Percentiles rank a stretch among this genome's conserved stretches.
Conservation (phyloP, 92 coral and sea anemone genomes). For the Heliopora coerulea region DNA sequence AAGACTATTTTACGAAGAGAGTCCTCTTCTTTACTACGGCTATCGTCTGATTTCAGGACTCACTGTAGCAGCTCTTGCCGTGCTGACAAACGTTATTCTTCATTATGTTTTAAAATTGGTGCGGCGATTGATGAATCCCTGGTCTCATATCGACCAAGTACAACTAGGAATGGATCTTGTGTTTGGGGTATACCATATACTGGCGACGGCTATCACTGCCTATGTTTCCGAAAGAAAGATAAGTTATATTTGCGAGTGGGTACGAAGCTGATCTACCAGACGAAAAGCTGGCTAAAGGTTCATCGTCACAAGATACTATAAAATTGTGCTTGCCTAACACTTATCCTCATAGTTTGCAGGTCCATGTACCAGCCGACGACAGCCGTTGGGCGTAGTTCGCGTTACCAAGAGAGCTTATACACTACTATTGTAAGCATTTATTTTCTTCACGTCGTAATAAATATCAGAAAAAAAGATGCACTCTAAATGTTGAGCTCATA, state of each 20-base stretch:
- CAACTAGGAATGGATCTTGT: slow-evolving; percentile 40
- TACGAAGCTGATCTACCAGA: slow-evolving; percentile 10
- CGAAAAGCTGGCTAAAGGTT: no score
- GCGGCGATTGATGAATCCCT: slow-evolving; percentile 17
- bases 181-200: slow-evolving; percentile 20
- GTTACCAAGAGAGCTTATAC: no score
- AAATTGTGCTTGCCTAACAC: no score
- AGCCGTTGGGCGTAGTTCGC: no score
- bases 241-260: slow-evolving; percentile 20
- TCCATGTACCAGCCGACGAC: no score
- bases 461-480: no score
- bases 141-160: slow-evolving; percentile 36
- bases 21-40: slow-evolving; percentile 24
- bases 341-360: no score
- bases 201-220: slow-evolving; percentile 27
- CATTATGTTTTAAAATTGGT: slow-evolving; percentile 26
- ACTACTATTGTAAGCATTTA: no score
- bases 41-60: slow-evolving; percentile 31
- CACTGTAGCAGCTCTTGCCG: slow-evolving; percentile 19
- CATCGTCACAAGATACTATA: no score
- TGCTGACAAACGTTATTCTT: slow-evolving; percentile 21
- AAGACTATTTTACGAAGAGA: slow-evolving; percentile 35
- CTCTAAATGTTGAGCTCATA: no score
- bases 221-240: slow-evolving; percentile 37
- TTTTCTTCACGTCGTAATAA: no score